These are phyloP conservation scores for Neoaliturus tenellus DNA, from an alignment of 2,888 invertebrate species.

Conservation along the genomic window DNA sequence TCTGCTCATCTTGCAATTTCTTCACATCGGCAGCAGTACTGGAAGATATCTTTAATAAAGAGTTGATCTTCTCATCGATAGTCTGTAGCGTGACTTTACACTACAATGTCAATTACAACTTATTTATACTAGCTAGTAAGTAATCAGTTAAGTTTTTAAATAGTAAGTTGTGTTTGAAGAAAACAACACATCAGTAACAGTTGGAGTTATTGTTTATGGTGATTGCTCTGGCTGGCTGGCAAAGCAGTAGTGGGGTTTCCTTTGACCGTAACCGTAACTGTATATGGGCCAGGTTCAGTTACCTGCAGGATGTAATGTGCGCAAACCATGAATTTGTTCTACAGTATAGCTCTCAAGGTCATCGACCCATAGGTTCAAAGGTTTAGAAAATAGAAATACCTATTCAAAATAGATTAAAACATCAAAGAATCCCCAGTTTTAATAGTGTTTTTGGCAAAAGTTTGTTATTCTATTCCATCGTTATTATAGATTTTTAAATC, in stretches of 20 bases:
- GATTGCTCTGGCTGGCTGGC: background rate
- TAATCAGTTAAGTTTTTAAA: no score
- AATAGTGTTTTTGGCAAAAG: background rate
- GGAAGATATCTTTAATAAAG: no score
- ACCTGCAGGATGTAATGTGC: background rate
- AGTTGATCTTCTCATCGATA: no score
- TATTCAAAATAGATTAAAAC: background rate
- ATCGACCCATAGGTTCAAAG: conserved; percentile 16
- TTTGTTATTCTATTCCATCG: no score
- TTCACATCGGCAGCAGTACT: no score
- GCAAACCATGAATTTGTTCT: background rate
- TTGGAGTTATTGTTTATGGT: background rate
- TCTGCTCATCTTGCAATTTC: no score
- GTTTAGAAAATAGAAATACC: no score
- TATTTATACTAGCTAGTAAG: no score
- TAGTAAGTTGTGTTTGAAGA: no score
- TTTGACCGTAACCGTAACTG: background rate
- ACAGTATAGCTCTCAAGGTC: background rate
- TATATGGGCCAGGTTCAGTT: conserved; percentile 27
- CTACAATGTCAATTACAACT: no score
- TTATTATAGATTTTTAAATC: background rate
- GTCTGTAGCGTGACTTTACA: no score
- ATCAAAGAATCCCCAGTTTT: background rate
- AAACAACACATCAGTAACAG: background rate
- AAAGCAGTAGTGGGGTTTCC: background rate